Percentiles rank a stretch among this genome's conserved stretches.
Conservation (phyloP, 1,140 invertebrate genomes). For the Popillia japonica region DNA sequence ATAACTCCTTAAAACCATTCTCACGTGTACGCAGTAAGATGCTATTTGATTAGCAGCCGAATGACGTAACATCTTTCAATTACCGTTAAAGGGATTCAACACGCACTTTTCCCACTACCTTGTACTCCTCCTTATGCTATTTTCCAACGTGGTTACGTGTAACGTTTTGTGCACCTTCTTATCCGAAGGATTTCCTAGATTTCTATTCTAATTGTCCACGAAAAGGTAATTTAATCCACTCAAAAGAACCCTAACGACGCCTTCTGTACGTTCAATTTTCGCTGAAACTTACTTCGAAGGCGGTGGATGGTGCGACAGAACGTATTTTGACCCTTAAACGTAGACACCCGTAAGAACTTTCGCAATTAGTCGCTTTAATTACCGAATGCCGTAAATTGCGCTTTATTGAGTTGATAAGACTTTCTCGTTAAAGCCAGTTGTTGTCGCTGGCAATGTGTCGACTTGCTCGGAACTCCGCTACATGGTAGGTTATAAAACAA, state of each 20-base stretch:
- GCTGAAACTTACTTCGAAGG: neutral
- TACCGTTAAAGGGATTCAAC: too few relatives aligned
- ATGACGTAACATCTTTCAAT: too few relatives aligned
- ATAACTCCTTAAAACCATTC: too few relatives aligned
- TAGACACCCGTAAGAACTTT: slow-evolving; percentile 2
- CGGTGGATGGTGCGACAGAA: neutral
- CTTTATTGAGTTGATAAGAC: slow-evolving; percentile 19
- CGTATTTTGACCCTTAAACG: neutral
- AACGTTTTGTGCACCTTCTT: too few relatives aligned
- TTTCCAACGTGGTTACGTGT: too few relatives aligned
- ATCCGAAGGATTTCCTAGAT: neutral
- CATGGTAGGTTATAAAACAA: neutral
- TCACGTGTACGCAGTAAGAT: too few relatives aligned
- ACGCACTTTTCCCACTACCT: too few relatives aligned
- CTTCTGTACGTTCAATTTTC: slow-evolving; percentile 18
- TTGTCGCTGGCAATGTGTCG: neutral
- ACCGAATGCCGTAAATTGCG: slow-evolving; percentile 13
- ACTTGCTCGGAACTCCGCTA: neutral
- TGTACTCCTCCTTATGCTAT: too few relatives aligned
- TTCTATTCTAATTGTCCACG: neutral
- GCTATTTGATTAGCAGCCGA: too few relatives aligned
- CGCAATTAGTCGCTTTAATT: slow-evolving; percentile 30
- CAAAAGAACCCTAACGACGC: neutral
- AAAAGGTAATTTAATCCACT: slow-evolving; percentile 7
- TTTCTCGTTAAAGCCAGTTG: neutral